A percentile compares a stretch with the other conserved stretches of the same genome.
Conservation (phyloP, 2,888 invertebrate species). For the Caenorhabditis sp. region DNA sequence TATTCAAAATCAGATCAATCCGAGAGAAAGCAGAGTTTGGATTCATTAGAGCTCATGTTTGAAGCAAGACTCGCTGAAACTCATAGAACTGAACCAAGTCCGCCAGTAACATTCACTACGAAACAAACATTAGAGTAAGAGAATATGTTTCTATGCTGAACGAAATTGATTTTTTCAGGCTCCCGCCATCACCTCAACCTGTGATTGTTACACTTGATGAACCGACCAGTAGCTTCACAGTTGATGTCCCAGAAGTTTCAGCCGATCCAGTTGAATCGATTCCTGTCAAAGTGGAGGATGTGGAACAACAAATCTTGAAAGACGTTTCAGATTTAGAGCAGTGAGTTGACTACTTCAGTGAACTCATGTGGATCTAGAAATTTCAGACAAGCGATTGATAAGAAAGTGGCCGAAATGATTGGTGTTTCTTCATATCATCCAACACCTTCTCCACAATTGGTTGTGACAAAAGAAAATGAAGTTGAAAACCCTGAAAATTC, state of each 20-base stretch:
- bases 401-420: slow-evolving; percentile 47
- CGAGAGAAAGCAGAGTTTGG: slow-evolving; percentile 38
- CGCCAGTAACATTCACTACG: slow-evolving; percentile 26
- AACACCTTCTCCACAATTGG: slow-evolving; percentile 4
- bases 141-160: neutral
- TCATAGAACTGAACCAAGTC: slow-evolving; percentile 15
- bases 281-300: neutral
- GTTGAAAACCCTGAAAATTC: neutral
- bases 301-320: slow-evolving; percentile 25
- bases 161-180: neutral
- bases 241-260: neutral
- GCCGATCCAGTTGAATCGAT: neutral
- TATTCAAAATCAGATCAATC: slow-evolving; percentile 45
- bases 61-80: slow-evolving; percentile 41
- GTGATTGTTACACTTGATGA: neutral
- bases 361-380: no score
- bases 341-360: no score
- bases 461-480: neutral
- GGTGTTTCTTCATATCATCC: slow-evolving; percentile 34
- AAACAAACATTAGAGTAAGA: slow-evolving; percentile 5
- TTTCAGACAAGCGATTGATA: slow-evolving; percentile 33
- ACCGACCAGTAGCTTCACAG: neutral
- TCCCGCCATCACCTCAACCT: neutral
- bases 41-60: slow-evolving; percentile 45
- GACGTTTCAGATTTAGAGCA: slow-evolving; percentile 14